phyloP scores from a whole-genome alignment of 2,113 vertebrate species.

The Pluvialis apricaria region DNA sequence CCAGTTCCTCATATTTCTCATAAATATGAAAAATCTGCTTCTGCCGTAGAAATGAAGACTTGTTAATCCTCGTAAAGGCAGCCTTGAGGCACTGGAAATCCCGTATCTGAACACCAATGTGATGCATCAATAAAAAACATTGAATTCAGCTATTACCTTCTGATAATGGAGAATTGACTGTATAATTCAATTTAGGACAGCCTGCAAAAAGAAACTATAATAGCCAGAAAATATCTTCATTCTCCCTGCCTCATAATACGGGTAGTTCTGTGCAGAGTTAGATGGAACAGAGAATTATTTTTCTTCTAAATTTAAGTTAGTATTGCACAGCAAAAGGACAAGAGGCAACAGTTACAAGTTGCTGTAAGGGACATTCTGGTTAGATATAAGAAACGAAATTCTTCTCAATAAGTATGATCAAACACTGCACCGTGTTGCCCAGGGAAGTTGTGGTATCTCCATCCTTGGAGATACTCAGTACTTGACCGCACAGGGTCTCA shows the following conservation, averaged over 20 bases:
- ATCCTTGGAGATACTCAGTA: not conserved
- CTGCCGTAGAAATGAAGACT: not conserved
- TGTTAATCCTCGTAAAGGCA: not conserved
- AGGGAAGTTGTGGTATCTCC: not conserved
- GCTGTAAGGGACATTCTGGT: not conserved
- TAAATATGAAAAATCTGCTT: not conserved
- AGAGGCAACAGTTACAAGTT: not conserved
- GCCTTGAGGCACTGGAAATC: not conserved
- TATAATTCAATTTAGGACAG: not conserved
- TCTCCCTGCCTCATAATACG: not conserved
- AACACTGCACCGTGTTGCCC: not conserved
- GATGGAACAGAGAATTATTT: not conserved
- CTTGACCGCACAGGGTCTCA: not conserved
- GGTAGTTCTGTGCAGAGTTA: not conserved
- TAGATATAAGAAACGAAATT: not conserved
- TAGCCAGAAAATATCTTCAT: not conserved
- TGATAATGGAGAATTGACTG: not conserved
- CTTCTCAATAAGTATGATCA: not conserved
- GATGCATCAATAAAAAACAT: not conserved
- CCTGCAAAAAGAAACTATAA: not conserved
- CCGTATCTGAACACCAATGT: not conserved
- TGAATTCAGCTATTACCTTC: not conserved
- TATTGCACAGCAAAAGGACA: not conserved
- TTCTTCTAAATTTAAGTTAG: not conserved
- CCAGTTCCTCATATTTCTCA: not conserved